phyloP scores from a whole-genome alignment of 2,113 vertebrate genomes.

The Cyprichromis sp. region DNA sequence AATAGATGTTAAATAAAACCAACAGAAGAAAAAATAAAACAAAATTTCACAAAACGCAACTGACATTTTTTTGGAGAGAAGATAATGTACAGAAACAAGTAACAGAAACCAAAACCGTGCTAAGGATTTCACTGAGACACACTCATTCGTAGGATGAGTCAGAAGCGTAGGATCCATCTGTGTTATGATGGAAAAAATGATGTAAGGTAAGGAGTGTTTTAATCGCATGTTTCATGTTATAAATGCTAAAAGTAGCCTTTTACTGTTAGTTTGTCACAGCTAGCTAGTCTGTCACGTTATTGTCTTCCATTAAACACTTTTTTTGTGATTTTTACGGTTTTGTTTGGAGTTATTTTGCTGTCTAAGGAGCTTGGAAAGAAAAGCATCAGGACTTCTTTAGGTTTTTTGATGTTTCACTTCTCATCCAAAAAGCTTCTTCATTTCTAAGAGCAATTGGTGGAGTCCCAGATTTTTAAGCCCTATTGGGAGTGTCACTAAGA shows the following conservation, averaged over 20 bases:
- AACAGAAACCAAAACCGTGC: not conserved
- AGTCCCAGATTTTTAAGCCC: not conserved
- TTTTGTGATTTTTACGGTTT: not conserved
- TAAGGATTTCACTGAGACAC: not conserved
- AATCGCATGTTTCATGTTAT: not conserved
- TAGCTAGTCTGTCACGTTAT: not conserved
- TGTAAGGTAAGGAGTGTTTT: not conserved
- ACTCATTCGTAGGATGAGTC: not conserved
- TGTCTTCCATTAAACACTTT: not conserved
- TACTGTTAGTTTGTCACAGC: not conserved
- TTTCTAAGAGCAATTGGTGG: not conserved
- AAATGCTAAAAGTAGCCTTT: not conserved
- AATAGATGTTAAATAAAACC: not conserved
- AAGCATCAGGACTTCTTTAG: not conserved
- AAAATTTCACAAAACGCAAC: not conserved
- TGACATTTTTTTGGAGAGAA: not conserved
- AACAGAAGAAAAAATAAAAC: not conserved
- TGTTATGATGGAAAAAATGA: not conserved
- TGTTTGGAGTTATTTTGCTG: fast-evolving
- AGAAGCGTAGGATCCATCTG: not conserved
- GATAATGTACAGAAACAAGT: not conserved
- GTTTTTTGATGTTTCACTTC: not conserved
- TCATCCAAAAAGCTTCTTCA: not conserved
- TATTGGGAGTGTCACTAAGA: not conserved
- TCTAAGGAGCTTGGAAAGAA: not conserved